phyloP scores from a whole-genome alignment of 2,888 invertebrate species.

The Gryllus longicercus region DNA sequence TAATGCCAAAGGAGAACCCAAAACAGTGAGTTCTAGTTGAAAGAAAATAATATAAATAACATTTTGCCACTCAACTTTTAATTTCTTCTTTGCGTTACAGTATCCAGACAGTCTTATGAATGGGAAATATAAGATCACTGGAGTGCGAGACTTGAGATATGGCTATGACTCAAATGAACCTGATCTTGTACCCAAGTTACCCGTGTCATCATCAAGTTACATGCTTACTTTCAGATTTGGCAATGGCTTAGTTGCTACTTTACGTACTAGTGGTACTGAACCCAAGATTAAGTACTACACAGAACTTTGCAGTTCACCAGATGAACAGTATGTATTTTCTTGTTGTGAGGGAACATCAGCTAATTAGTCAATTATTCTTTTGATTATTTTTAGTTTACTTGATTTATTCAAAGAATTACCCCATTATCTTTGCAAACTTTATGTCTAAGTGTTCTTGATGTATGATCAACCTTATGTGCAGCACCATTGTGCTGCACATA shows the following conservation, averaged over 20 bases:
- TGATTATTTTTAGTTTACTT: too few species aligned
- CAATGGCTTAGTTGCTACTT: conserved; percentile 80
- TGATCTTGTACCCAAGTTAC: conserved; percentile 66
- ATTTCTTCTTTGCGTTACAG: conserved; percentile 49
- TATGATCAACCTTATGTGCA: too few species aligned
- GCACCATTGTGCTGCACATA: conserved; percentile 20
- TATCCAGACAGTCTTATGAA: conserved; percentile 66
- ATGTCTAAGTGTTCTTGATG: too few species aligned
- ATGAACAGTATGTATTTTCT: conserved; percentile 55
- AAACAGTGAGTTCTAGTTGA: conserved; percentile 53
- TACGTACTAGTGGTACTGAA: conserved; percentile 97
- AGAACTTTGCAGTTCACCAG: conserved; percentile 72
- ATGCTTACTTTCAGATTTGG: conserved; percentile 94
- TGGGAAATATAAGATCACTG: conserved; percentile 62
- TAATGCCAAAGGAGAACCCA: conserved; percentile 60
- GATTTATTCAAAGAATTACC: too few species aligned
- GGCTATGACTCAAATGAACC: conserved; percentile 74
- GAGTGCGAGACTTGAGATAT: conserved; percentile 83
- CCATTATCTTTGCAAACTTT: too few species aligned
- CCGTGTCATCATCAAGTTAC: conserved; percentile 65
- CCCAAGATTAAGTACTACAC: conserved; percentile 99
- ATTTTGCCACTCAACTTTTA: not conserved
- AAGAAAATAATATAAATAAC: too few species aligned
- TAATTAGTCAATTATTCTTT: not conserved
- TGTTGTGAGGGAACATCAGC: not conserved